Conservation (phyloP, 2,888 invertebrate species). For the Camptogramma bilineatum region DNA sequence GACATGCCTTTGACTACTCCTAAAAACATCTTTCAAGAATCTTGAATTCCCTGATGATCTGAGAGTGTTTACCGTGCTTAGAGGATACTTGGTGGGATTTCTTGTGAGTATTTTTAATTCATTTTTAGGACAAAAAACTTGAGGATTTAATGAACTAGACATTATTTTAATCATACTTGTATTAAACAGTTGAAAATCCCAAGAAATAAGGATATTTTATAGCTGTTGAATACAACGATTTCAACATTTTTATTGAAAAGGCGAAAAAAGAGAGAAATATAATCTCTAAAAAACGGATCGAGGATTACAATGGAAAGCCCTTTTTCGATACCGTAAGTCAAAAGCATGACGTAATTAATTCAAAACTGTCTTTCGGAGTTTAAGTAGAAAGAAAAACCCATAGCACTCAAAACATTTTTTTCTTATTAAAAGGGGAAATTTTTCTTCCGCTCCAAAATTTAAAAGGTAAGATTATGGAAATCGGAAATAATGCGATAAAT, state of each 20-base stretch:
- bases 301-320: not conserved
- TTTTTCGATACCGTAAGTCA: not conserved
- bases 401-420: constrained; percentile 62
- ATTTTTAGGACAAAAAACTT: too few species aligned
- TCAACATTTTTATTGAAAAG: not conserved
- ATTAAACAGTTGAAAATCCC: too few species aligned
- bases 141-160: too few species aligned
- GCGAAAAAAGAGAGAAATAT: not conserved
- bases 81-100: too few species aligned
- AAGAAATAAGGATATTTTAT: too few species aligned
- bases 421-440: constrained; percentile 65
- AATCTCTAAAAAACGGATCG: not conserved
- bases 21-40: too few species aligned
- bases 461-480: constrained; percentile 66
- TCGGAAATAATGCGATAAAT: constrained; percentile 62
- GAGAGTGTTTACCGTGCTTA: too few species aligned
- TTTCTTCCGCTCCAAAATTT: constrained; percentile 52
- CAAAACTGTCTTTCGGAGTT: not conserved
- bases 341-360: constrained; percentile 1
- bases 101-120: too few species aligned
- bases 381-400: constrained; percentile 44
- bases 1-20: too few species aligned
- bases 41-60: too few species aligned
- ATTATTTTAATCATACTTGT: too few species aligned
- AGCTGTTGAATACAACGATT: not conserved